phyloP scores from a whole-genome alignment of 2,797 vertebrate species.

The Chaetodon trifasciatus region DNA sequence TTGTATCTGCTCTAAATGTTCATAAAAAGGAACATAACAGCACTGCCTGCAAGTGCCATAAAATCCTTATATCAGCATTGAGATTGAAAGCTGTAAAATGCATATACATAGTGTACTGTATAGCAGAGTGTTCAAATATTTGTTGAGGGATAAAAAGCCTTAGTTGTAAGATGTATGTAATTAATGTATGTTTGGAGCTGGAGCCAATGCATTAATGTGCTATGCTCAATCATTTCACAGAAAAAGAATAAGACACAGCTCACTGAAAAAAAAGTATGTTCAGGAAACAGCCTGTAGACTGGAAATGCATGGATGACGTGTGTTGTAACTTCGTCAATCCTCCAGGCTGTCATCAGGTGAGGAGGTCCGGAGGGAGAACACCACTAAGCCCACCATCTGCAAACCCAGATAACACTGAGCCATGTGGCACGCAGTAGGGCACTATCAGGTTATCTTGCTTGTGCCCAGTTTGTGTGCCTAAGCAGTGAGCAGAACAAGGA shows the following conservation, averaged over 20 bases:
- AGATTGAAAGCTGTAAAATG: conserved; percentile 7
- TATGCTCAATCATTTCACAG: background rate
- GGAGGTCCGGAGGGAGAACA: conserved; percentile 59
- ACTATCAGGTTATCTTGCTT: conserved; percentile 76
- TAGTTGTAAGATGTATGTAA: conserved; percentile 9
- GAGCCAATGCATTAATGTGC: background rate
- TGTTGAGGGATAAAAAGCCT: conserved; percentile 11
- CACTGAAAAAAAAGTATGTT: conserved; percentile 5
- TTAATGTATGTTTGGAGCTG: conserved; percentile 5
- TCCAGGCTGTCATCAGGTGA: conserved; percentile 61
- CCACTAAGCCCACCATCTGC: conserved; percentile 75
- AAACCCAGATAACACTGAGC: conserved; percentile 76
- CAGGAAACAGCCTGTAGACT: conserved; percentile 8
- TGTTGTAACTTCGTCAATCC: conserved; percentile 38
- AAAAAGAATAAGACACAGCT: conserved; percentile 15
- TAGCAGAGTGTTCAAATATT: conserved; percentile 13
- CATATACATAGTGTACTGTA: background rate
- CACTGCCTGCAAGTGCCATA: background rate
- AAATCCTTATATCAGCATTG: conserved; percentile 2
- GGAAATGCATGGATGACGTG: conserved; percentile 23
- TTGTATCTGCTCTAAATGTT: conserved; percentile 22
- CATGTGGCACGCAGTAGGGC: conserved; percentile 77
- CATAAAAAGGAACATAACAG: background rate
- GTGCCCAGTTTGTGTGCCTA: conserved; percentile 68
- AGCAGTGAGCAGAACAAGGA: conserved; percentile 74